Percentiles rank a stretch among this genome's conserved stretches.
Conservation (phyloP, 1,140 invertebrate species). For the Pachypeltis micranthus region DNA sequence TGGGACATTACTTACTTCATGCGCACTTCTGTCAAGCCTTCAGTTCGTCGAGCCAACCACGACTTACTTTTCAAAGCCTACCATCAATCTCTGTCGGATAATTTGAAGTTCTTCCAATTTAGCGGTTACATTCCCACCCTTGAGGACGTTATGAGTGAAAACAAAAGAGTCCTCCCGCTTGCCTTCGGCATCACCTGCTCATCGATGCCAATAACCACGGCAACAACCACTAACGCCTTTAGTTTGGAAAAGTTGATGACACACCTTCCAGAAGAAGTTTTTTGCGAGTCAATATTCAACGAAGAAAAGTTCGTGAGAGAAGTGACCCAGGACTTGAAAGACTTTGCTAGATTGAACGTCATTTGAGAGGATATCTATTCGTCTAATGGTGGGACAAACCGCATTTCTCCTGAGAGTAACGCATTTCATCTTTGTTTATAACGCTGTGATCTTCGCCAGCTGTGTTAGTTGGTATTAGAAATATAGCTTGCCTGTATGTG, state of each 20-base stretch:
- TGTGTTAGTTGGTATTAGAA: no score
- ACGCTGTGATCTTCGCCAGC: no score
- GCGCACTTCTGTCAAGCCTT: slow-evolving; percentile 16
- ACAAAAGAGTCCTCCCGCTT: background rate
- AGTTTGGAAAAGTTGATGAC: background rate
- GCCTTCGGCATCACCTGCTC: background rate
- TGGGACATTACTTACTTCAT: slow-evolving; percentile 26
- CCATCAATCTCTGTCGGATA: background rate
- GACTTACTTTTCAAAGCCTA: slow-evolving; percentile 5
- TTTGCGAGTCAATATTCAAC: background rate
- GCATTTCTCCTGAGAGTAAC: no score
- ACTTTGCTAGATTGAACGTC: no score
- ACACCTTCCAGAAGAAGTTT: background rate
- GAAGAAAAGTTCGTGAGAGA: background rate
- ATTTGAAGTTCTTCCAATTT: background rate
- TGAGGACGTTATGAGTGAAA: background rate
- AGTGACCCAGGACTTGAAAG: slow-evolving; percentile 1
- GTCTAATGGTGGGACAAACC: no score
- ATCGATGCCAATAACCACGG: background rate
- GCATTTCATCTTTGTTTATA: no score
- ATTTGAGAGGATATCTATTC: no score
- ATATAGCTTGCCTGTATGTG: no score
- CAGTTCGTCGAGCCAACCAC: background rate
- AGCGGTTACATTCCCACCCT: background rate
- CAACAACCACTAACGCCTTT: background rate